A percentile compares a stretch with the other conserved stretches of the same genome.
phyloP scores from a whole-genome alignment of 1,140 invertebrate species.

The Drosophila tsacasi region DNA sequence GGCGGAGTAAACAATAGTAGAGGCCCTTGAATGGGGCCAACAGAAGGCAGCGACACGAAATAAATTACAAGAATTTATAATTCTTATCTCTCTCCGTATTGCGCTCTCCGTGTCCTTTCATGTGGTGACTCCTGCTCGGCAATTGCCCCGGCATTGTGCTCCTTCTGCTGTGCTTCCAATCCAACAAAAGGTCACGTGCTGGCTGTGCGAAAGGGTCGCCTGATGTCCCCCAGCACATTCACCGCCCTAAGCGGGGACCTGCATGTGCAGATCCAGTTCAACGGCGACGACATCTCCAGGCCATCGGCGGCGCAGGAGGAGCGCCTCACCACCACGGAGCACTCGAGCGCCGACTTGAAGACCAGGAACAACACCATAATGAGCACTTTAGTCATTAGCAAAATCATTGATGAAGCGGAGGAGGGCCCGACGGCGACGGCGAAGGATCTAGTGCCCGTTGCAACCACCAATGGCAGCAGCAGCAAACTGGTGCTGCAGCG shows the following conservation, averaged over 20 bases:
- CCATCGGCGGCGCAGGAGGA: constrained; percentile 11
- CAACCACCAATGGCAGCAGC: constrained; percentile 25
- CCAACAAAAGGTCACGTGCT: constrained; percentile 84
- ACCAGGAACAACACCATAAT: constrained; percentile 74
- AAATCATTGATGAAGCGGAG: constrained; percentile 80
- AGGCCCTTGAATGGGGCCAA: constrained; percentile 33
- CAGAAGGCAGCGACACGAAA: constrained; percentile 57
- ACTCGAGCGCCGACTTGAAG: constrained; percentile 57
- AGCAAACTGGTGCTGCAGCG: constrained; percentile 67
- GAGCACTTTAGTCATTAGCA: constrained; percentile 85
- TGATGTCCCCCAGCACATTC: constrained; percentile 86
- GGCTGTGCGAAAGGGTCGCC: constrained; percentile 83
- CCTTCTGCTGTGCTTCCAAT: constrained; percentile 37
- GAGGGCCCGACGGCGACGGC: background rate
- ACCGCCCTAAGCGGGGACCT: constrained; percentile 88
- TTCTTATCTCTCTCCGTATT: constrained; percentile 65
- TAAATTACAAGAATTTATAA: constrained; percentile 80
- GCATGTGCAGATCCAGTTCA: constrained; percentile 86
- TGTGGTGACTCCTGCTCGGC: constrained; percentile 21
- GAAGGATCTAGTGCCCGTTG: background rate
- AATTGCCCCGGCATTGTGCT: constrained; percentile 30
- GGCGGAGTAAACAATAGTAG: constrained; percentile 36
- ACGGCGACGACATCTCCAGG: constrained; percentile 43
- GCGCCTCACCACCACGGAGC: constrained; percentile 42
- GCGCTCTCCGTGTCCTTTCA: constrained; percentile 15